phyloP scores from a whole-genome alignment of 2,113 vertebrate species.

The Polypterus bichir region DNA sequence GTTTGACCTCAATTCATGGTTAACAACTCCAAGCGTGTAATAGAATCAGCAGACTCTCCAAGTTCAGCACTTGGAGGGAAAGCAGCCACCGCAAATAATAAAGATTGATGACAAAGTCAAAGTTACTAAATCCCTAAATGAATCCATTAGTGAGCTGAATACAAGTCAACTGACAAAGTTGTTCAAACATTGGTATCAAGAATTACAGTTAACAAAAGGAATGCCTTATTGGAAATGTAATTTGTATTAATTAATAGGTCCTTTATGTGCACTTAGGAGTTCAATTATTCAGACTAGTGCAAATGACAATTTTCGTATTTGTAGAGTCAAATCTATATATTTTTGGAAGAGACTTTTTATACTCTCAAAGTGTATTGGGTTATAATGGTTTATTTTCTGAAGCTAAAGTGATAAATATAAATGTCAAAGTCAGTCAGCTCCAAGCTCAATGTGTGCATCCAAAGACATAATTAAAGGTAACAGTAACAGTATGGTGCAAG shows the following conservation, averaged over 20 bases:
- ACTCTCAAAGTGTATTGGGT: no score
- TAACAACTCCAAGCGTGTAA: constrained; percentile 20
- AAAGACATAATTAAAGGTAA: no score
- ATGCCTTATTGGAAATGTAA: neutral
- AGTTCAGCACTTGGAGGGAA: constrained; percentile 17
- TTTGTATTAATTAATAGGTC: neutral
- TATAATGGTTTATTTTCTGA: no score
- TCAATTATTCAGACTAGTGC: neutral
- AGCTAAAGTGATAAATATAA: no score
- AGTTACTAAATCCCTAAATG: constrained; percentile 11
- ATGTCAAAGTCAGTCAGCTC: no score
- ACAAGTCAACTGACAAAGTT: constrained; percentile 15
- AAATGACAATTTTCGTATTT: no score
- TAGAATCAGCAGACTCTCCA: constrained; percentile 17
- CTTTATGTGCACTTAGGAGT: neutral
- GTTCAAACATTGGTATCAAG: constrained; percentile 13
- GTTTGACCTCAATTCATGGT: constrained; percentile 14
- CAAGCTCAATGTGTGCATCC: no score
- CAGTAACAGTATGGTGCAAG: no score
- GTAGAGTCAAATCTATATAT: no score
- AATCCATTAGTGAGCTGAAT: constrained; percentile 13
- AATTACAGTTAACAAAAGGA: neutral
- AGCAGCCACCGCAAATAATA: constrained; percentile 23
- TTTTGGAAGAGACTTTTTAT: no score
- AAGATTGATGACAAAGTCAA: constrained; percentile 21